Evolutionary conservation across 2,797 vertebrate species (phyloP), one percentile per base, ranked within the genome.

Genomic region (Bovichtus variegatus): DNA sequence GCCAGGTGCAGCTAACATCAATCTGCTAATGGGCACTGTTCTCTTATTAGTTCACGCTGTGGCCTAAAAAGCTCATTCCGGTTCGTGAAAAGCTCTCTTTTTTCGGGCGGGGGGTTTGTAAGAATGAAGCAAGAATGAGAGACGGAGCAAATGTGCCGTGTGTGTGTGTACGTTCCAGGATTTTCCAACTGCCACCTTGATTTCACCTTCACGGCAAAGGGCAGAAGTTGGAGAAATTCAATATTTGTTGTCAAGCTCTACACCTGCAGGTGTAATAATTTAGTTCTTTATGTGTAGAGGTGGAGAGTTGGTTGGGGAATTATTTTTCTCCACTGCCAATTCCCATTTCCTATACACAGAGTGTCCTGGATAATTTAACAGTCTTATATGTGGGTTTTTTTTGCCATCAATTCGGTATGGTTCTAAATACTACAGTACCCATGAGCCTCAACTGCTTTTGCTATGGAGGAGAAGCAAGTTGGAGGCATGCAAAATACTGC

Each of bases 1-100:
- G 77, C 43, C 65, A 84, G 86, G 78, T 85, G 63, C 65, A 54
- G 64, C 76, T 16, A 18, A 34, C 64, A 84, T 88, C 87, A 74
- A 47, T 86, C 88, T 54, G 58, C 76, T 86, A 78, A 84, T 79
- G 57, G 77, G 5, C 49, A 5, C 67, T 8, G 66, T 27, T 68
- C 82, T 81, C 55, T 60, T 29, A 29, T 74, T 75, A 29, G 71
- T 70, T 79, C 69, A 46, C 61, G 19, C 43, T 19, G 34, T 19
- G 38, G 69, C 57, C 72, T 44, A 51, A 83, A 82, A 69, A 64
- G 51, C 19, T 49, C 21, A 15, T 67, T 46, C 47, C 5, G 12
- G 27, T 65, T 1, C 9, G 67, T n/a, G 15, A 55, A 73, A 64
- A 73, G 58, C 16, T 59, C 38, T 65, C 16, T 5, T 75, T 81